Conservation (phyloP, 92 coral and sea anemone genomes). For the Phenganax marumi region DNA sequence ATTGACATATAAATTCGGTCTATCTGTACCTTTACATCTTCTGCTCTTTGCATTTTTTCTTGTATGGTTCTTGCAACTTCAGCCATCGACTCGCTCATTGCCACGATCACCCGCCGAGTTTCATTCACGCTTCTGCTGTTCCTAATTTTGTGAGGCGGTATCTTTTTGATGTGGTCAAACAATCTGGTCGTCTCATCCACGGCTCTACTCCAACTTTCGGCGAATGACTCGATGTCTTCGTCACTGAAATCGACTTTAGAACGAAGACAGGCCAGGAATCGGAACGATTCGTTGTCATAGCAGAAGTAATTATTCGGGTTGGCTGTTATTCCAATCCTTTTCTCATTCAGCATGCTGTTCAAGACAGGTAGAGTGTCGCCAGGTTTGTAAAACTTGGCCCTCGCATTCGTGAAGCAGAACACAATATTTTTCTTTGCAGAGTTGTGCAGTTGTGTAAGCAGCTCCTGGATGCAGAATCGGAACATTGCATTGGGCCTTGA, state of each 20-base stretch:
- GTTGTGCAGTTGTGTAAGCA: background rate
- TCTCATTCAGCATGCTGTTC: constrained; percentile 14
- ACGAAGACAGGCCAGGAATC: constrained; percentile 28
- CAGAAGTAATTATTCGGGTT: constrained; percentile 16
- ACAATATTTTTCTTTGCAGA: background rate
- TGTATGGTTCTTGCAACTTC: constrained; percentile 9
- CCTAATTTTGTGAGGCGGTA: constrained; percentile 25
- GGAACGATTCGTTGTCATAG: background rate
- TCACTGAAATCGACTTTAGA: background rate
- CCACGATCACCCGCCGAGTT: background rate
- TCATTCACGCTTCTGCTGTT: constrained; percentile 31
- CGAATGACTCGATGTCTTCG: constrained; percentile 1
- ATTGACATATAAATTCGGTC: too few species aligned
- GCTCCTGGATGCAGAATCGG: background rate
- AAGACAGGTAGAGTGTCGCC: background rate
- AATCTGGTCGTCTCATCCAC: constrained; percentile 15
- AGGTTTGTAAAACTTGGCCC: background rate
- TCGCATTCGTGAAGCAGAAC: background rate
- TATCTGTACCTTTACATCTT: background rate
- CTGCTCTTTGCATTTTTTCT: background rate
- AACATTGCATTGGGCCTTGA: background rate
- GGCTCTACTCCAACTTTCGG: constrained; percentile 27
- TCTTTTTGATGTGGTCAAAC: background rate
- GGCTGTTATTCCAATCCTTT: constrained; percentile 36
- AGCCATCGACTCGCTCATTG: constrained; percentile 37